Base-by-base conservation (phyloP, 2,888 invertebrate genomes). In the Nephrotoma flavescens region DNA sequence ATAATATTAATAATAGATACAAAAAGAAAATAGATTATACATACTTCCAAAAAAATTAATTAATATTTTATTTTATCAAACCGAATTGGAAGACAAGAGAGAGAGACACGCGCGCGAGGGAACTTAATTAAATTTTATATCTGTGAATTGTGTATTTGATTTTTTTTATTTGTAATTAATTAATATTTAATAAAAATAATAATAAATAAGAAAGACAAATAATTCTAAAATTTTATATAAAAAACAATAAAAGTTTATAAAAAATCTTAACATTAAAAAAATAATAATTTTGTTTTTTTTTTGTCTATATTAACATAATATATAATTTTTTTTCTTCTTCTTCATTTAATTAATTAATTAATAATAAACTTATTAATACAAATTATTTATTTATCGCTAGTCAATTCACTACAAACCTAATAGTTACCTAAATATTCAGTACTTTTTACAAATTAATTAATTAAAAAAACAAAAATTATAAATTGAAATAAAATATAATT, bases 361-460 rank as follows among this genome's bases (percentile, higher is more conserved):
- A 52, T 52, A 52, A 52, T 52, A 52, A 52, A 52, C n/a, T 52
- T 31, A 71, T 9, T 44, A 44, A 44, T 42, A 84, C 31, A 84
- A 84, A 84, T 84, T 84, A 84, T 84, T 42, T n/a, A 42, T 42
- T 41, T 83, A 83, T 83, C 52, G 52, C 52, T 31, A 31, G 31
- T 31, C 31, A 31, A 31, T 71, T 71, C 19, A 71, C 71, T 71
- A 31, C 42, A 85, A 85, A 12, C 42, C 85, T 85, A 85, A 44
- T 85, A 85, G 85, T 85, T 44, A 85, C 85, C 85, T 85, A 85
- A 85, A 84, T 84, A 85, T 44, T 85, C 85, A 85, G 85, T 85
- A 85, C 85, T 85, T 85, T 85, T 85, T 85, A 85, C 85, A 85
- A 85, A 85, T 71, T 71, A 71, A 71, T 71, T 71, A 31, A 31